Evolutionary conservation across 2,113 vertebrate species (phyloP).

Genomic region (Nestor notabilis): DNA sequence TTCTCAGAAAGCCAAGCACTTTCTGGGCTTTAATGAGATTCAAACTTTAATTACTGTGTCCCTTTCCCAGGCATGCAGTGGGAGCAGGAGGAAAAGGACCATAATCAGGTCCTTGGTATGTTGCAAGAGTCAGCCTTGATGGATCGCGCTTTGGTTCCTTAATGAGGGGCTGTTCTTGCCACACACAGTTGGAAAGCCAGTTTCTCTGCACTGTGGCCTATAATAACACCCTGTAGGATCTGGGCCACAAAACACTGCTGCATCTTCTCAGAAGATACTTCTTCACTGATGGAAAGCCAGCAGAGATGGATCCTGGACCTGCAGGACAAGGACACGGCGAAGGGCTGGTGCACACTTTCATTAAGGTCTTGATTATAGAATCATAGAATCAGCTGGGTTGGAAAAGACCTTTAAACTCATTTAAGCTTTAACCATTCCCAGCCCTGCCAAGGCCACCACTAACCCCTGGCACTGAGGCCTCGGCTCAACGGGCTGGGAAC

Average conservation of each 20-base stretch:
- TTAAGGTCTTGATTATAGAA: not conserved
- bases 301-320: not conserved
- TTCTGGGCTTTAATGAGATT: slow-evolving; percentile 64
- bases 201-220: not conserved
- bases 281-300: not conserved
- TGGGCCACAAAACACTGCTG: not conserved
- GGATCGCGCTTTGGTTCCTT: not conserved
- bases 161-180: slow-evolving; percentile 48
- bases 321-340: not conserved
- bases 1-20: slow-evolving; percentile 66
- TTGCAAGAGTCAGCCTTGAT: not conserved
- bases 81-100: slow-evolving; percentile 54
- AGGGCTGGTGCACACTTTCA: not conserved
- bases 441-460: not conserved
- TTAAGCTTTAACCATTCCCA: not conserved
- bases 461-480: not conserved
- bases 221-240: not conserved
- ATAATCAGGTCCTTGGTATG: slow-evolving; percentile 36
- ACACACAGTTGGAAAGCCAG: not conserved
- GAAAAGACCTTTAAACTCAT: not conserved
- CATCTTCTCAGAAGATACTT: not conserved
- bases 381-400: not conserved
- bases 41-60: slow-evolving; percentile 58
- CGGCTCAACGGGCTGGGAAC: not conserved
- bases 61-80: slow-evolving; percentile 55